These are phyloP conservation scores for Eristalis intricaria DNA, from an alignment of 2,888 invertebrate genomes.

Conservation along the genomic window DNA sequence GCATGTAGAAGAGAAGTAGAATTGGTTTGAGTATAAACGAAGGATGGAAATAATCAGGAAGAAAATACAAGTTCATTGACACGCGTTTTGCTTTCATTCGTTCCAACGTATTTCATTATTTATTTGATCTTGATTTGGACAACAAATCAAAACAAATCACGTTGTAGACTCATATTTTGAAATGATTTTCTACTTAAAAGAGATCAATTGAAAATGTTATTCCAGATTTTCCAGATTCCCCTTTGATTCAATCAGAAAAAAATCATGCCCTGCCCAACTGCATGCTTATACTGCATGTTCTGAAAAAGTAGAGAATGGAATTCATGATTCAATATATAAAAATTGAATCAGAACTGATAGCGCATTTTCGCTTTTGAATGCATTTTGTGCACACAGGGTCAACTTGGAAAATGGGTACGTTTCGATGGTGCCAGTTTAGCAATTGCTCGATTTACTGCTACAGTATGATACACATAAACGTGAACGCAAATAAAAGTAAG, in stretches of 20 bases:
- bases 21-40: neutral
- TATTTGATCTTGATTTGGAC: neutral
- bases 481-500: no score
- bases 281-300: neutral
- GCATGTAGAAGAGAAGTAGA: neutral
- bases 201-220: no score
- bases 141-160: no score
- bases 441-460: no score
- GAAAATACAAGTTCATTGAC: neutral
- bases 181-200: neutral
- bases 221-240: no score
- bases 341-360: neutral
- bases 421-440: no score
- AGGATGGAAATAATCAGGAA: neutral
- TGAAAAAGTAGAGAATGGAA: neutral
- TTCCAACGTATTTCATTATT: neutral
- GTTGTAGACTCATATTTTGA: no score
- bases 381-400: no score
- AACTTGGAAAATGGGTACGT: no score
- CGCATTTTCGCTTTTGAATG: no score
- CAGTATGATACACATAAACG: no score
- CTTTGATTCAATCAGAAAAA: no score
- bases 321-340: neutral
- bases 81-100: neutral
- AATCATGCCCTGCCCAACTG: neutral